These are phyloP conservation scores for Ranitomeya imitator DNA, from an alignment of 2,113 vertebrate genomes.

Conservation along the genomic window DNA sequence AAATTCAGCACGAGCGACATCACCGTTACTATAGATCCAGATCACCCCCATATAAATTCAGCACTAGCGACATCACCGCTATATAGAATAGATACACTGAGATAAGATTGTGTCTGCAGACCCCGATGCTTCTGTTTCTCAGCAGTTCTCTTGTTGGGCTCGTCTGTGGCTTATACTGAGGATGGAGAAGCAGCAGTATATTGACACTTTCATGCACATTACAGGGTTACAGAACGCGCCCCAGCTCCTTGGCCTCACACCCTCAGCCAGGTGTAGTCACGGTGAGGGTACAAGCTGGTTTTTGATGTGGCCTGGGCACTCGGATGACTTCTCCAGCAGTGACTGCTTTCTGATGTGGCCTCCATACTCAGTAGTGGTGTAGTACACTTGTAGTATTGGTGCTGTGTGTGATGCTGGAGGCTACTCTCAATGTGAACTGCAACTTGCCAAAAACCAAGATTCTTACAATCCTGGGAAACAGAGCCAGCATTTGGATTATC, in stretches of 20 bases:
- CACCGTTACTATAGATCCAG: background rate
- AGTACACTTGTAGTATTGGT: background rate
- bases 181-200: too few relatives aligned
- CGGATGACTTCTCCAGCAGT: background rate
- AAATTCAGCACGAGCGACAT: background rate
- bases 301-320: background rate
- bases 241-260: too few relatives aligned
- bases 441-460: background rate
- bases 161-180: too few relatives aligned
- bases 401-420: background rate
- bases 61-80: too few relatives aligned
- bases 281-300: background rate
- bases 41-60: background rate
- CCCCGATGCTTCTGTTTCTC: too few relatives aligned
- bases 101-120: too few relatives aligned
- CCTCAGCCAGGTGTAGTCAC: background rate
- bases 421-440: background rate
- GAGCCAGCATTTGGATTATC: background rate
- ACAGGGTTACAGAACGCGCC: too few relatives aligned
- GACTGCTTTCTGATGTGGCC: background rate
- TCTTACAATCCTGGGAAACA: background rate
- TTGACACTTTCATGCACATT: too few relatives aligned
- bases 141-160: too few relatives aligned
- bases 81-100: too few relatives aligned
- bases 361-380: background rate